Conservation (phyloP, 1,140 invertebrate species). For the Gryllus bimaculatus region DNA sequence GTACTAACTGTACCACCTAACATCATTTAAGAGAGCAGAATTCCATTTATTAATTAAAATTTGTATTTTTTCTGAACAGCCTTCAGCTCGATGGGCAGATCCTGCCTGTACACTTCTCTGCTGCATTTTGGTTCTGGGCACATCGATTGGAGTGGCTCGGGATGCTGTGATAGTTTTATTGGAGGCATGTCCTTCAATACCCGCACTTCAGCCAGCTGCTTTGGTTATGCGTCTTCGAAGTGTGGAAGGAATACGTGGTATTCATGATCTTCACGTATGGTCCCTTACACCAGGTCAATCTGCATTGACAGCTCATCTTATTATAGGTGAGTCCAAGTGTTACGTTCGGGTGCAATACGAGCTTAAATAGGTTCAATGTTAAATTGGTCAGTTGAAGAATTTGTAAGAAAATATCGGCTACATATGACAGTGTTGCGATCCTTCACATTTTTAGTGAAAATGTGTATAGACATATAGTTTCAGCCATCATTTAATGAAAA, state of each 20-base stretch:
- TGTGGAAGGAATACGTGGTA: slow-evolving; percentile 57
- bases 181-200: slow-evolving; percentile 57
- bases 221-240: slow-evolving; percentile 38
- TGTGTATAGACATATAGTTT: no score
- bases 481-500: no score
- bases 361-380: no score
- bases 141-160: slow-evolving; percentile 62
- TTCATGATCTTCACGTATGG: slow-evolving; percentile 76
- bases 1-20: background rate
- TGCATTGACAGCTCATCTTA: slow-evolving; percentile 61
- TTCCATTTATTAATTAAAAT: background rate
- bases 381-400: no score
- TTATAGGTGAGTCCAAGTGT: slow-evolving; percentile 47
- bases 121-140: slow-evolving; percentile 71
- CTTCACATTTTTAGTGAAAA: no score
- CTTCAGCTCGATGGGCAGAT: slow-evolving; percentile 67
- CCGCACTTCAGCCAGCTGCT: slow-evolving; percentile 39
- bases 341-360: no score
- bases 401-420: no score
- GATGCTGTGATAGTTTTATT: slow-evolving; percentile 69
- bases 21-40: background rate
- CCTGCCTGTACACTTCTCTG: slow-evolving; percentile 85
- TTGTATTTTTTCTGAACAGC: slow-evolving; percentile 38
- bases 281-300: slow-evolving; percentile 62
- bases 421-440: no score